These are phyloP conservation scores for Penaeus indicus DNA, from an alignment of 1,140 invertebrate genomes.

Conservation along the genomic window DNA sequence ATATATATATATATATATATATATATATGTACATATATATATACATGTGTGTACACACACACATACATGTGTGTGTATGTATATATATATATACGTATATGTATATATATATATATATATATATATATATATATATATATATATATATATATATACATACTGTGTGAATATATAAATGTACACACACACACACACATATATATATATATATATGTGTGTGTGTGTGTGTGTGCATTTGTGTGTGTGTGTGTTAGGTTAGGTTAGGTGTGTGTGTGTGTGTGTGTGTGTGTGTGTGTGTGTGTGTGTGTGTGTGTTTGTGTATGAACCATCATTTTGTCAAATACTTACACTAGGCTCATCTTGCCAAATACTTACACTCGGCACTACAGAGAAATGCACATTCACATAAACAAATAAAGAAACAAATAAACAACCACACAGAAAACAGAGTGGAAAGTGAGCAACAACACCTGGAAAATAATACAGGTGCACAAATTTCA, in stretches of 20 bases:
- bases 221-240: conserved; percentile 1
- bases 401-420: too few species aligned
- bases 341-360: too few species aligned
- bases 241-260: neutral
- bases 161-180: too few species aligned
- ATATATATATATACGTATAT: neutral
- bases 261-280: neutral
- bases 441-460: too few species aligned
- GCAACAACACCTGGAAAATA: too few species aligned
- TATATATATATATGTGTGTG: neutral
- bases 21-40: neutral
- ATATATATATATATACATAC: conserved; percentile 11
- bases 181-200: neutral
- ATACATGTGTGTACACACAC: neutral
- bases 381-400: too few species aligned
- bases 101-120: conserved; percentile 4
- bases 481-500: too few species aligned
- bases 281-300: conserved; percentile 11
- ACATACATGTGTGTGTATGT: neutral
- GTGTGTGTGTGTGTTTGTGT: too few species aligned
- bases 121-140: conserved; percentile 5
- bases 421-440: too few species aligned
- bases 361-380: too few species aligned
- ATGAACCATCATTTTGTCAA: conserved; percentile 5
- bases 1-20: conserved; percentile 10